These are phyloP conservation scores for Schizopygopsis pylzovi DNA, from an alignment of 2,797 vertebrate genomes.

Conservation along the genomic window DNA sequence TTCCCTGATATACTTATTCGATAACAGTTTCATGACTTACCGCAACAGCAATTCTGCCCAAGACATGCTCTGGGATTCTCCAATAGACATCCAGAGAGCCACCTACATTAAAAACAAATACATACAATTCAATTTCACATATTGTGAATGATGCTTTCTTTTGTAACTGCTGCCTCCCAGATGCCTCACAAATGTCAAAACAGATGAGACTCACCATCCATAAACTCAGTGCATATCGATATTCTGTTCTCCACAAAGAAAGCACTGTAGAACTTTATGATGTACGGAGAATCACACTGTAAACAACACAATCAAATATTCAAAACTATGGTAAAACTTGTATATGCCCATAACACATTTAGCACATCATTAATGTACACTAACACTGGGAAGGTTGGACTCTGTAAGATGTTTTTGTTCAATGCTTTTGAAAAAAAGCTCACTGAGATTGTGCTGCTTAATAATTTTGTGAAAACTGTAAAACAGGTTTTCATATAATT, in stretches of 20 bases:
- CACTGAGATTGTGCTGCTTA: neutral
- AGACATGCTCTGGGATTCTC: slow-evolving; percentile 92
- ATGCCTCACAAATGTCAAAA: neutral
- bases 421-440: neutral
- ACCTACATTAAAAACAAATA: slow-evolving; percentile 73
- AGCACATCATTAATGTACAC: neutral
- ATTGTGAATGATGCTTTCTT: neutral
- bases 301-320: slow-evolving; percentile 61
- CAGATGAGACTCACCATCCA: slow-evolving; percentile 90
- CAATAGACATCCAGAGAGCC: slow-evolving; percentile 97
- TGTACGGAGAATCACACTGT: slow-evolving; percentile 97
- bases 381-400: neutral
- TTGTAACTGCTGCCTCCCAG: neutral
- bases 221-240: slow-evolving; percentile 98
- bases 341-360: neutral
- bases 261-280: slow-evolving; percentile 99
- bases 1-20: neutral
- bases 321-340: neutral
- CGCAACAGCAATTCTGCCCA: slow-evolving; percentile 94
- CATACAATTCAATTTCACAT: neutral
- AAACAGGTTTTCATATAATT: neutral
- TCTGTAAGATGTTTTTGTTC: neutral
- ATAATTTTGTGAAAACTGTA: neutral
- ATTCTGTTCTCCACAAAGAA: slow-evolving; percentile 99
- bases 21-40: slow-evolving; percentile 75